Percentiles rank a stretch among this genome's conserved stretches.
Conservation (phyloP, 2,888 invertebrate genomes). For the Spisula subtruncata region DNA sequence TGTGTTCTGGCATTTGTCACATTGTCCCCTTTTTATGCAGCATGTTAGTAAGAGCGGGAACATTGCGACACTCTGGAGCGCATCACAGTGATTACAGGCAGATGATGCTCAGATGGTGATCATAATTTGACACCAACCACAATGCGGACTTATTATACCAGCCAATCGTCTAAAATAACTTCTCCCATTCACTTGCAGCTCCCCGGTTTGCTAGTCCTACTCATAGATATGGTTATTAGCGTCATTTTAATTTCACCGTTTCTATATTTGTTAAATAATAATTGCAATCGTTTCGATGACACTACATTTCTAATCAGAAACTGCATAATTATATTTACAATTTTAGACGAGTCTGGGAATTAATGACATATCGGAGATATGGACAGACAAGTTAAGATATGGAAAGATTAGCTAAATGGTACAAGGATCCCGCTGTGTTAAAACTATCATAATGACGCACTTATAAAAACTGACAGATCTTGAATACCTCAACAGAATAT, state of each 20-base stretch:
- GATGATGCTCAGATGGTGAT: neutral
- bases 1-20: slow-evolving; percentile 8
- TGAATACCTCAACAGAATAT: too few species aligned
- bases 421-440: too few species aligned
- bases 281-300: neutral
- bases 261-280: slow-evolving; percentile 11
- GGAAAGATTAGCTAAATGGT: too few species aligned
- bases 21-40: neutral
- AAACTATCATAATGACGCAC: too few species aligned
- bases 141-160: neutral
- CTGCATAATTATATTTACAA: too few species aligned
- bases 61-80: neutral
- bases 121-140: neutral
- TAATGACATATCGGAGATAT: too few species aligned
- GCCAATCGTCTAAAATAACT: neutral
- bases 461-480: too few species aligned
- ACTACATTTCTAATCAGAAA: too few species aligned
- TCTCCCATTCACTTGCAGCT: neutral
- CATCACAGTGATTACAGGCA: neutral
- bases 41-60: slow-evolving; percentile 13
- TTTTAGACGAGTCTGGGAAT: too few species aligned
- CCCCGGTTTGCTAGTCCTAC: neutral
- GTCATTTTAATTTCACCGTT: neutral
- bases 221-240: neutral
- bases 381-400: too few species aligned